phyloP scores from a whole-genome alignment of 2,113 vertebrate genomes.

The Aptenodytes patagonicus region DNA sequence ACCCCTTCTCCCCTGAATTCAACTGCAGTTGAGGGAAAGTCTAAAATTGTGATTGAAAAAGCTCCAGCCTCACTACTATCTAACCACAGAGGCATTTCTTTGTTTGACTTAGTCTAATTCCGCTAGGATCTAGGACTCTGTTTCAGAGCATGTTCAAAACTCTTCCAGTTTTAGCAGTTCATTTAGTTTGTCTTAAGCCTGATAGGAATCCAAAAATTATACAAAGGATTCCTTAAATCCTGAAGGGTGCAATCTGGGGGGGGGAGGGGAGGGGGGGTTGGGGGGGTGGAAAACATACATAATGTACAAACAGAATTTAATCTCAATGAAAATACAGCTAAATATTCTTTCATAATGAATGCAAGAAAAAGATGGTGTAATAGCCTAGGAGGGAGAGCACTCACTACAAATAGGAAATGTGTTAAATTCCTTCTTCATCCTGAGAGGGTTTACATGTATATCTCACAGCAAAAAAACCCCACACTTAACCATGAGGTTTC shows the following conservation, averaged over 20 bases:
- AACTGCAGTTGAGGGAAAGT: neutral
- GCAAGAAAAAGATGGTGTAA: neutral
- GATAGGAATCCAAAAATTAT: conserved; percentile 2
- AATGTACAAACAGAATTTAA: neutral
- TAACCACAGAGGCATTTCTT: conserved; percentile 30
- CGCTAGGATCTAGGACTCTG: neutral
- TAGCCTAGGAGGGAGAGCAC: neutral
- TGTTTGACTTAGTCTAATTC: conserved; percentile 17
- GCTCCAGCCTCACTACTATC: neutral
- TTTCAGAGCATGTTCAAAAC: conserved; percentile 19
- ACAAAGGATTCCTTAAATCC: neutral
- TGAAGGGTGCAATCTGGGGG: neutral
- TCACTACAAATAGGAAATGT: neutral
- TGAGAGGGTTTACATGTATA: neutral
- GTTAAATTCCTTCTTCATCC: neutral
- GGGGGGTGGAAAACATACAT: neutral
- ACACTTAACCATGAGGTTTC: neutral
- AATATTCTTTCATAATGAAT: neutral
- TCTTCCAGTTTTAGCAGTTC: conserved; percentile 34
- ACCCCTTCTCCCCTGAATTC: neutral
- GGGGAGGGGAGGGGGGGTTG: no score
- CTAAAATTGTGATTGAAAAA: neutral
- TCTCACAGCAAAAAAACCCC: neutral
- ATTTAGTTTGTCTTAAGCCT: neutral
- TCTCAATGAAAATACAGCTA: neutral